Evolutionary conservation across 2,113 vertebrate species (phyloP).

Genomic region (Vicugna pacos): DNA sequence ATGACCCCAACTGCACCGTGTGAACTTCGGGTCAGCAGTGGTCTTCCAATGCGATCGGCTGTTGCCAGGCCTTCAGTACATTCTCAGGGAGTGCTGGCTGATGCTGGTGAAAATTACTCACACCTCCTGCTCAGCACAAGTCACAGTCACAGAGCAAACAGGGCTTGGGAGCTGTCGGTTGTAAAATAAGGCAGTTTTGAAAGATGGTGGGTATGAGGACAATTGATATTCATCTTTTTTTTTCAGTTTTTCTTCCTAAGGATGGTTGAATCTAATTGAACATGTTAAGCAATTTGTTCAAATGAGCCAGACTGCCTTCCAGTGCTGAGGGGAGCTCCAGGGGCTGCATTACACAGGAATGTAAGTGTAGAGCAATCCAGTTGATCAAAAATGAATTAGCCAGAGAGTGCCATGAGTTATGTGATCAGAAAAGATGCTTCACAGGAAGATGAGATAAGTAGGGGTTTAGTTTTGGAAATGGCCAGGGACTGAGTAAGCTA

Average conservation of each 20-base stretch:
- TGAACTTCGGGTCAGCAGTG: not conserved
- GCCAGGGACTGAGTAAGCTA: not conserved
- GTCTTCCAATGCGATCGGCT: not conserved
- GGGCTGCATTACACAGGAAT: conserved; percentile 23
- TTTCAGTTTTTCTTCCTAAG: conserved; percentile 48
- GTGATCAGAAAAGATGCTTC: conserved; percentile 64
- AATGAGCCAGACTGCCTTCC: conserved; percentile 44
- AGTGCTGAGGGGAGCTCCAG: conserved; percentile 47
- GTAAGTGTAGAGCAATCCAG: conserved; percentile 28
- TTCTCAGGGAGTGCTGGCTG: not conserved
- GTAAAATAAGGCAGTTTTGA: conserved; percentile 24
- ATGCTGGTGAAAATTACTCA: not conserved
- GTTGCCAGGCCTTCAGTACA: not conserved
- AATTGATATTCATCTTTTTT: conserved; percentile 27
- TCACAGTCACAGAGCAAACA: not conserved
- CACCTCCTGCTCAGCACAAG: not conserved
- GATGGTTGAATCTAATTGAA: not conserved
- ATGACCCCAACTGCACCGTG: not conserved
- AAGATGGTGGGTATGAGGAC: not conserved
- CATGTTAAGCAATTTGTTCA: conserved; percentile 62
- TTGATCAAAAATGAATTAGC: conserved; percentile 75
- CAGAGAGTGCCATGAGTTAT: conserved; percentile 9
- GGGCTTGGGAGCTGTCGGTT: not conserved
- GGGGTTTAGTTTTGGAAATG: not conserved
- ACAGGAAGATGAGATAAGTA: conserved; percentile 9